These are phyloP conservation scores for Choristoneura rosaceana DNA, from an alignment of 2,888 invertebrate species.

Conservation along the genomic window DNA sequence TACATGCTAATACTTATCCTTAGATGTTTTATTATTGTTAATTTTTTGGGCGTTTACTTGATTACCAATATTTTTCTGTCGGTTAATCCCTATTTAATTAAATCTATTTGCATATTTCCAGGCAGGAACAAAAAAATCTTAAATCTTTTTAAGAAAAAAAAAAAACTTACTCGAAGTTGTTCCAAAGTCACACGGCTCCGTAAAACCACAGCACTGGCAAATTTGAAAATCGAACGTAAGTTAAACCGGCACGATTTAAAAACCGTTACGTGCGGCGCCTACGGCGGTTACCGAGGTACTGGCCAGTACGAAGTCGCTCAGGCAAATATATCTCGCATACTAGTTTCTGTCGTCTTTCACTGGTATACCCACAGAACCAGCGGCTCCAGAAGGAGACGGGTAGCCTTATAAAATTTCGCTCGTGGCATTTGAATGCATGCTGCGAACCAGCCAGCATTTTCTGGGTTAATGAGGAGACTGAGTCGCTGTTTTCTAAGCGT, in stretches of 20 bases:
- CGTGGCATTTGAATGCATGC: slow-evolving; percentile 38
- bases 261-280: slow-evolving; percentile 55
- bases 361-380: slow-evolving; percentile 59
- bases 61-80: no score
- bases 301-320: slow-evolving; percentile 54
- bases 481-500: slow-evolving; percentile 78
- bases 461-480: slow-evolving; percentile 83
- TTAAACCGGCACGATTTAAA: slow-evolving; percentile 44
- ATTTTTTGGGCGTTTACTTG: no score
- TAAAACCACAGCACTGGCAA: slow-evolving; percentile 43
- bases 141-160: background rate
- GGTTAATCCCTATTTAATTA: no score
- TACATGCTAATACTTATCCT: no score
- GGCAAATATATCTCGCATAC: slow-evolving; percentile 81
- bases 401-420: background rate
- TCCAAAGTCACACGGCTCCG: slow-evolving; percentile 61
- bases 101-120: no score
- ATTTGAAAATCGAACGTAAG: slow-evolving; percentile 52
- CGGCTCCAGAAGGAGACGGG: slow-evolving; percentile 24
- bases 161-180: slow-evolving; percentile 44
- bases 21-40: no score
- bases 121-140: background rate
- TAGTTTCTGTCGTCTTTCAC: slow-evolving; percentile 83
- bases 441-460: slow-evolving; percentile 67
- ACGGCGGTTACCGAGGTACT: slow-evolving; percentile 62